phyloP scores from a whole-genome alignment of 2,797 vertebrate genomes.

The Rhinichthys osculus region DNA sequence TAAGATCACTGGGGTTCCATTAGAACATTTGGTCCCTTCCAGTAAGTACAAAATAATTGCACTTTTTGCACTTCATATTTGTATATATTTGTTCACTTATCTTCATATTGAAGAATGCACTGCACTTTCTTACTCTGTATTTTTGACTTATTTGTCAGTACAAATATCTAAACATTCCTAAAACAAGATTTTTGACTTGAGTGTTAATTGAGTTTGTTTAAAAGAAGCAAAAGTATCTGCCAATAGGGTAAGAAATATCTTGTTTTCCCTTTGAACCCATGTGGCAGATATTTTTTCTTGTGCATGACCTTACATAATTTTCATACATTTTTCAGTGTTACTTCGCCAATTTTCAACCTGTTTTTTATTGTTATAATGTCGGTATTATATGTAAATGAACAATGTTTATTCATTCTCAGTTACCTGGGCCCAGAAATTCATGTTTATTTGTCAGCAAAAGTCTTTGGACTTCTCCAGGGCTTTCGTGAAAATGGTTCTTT shows the following conservation, averaged over 20 bases:
- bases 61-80: background rate
- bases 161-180: background rate
- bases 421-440: background rate
- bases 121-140: background rate
- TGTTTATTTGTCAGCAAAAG: background rate
- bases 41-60: background rate
- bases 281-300: background rate
- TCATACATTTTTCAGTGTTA: background rate
- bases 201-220: background rate
- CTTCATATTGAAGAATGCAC: background rate
- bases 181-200: background rate
- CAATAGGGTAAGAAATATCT: background rate
- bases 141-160: background rate
- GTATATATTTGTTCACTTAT: no score
- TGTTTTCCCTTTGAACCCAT: background rate
- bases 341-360: background rate
- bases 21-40: background rate
- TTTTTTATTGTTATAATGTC: background rate
- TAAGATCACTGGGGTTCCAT: slow-evolving; percentile 11
- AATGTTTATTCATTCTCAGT: no score
- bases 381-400: background rate
- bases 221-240: background rate
- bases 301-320: background rate
- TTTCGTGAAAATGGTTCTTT: background rate
- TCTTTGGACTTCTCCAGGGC: background rate